Base-by-base conservation (phyloP, 2,888 invertebrate genomes). In the Quadriops clusia region DNA sequence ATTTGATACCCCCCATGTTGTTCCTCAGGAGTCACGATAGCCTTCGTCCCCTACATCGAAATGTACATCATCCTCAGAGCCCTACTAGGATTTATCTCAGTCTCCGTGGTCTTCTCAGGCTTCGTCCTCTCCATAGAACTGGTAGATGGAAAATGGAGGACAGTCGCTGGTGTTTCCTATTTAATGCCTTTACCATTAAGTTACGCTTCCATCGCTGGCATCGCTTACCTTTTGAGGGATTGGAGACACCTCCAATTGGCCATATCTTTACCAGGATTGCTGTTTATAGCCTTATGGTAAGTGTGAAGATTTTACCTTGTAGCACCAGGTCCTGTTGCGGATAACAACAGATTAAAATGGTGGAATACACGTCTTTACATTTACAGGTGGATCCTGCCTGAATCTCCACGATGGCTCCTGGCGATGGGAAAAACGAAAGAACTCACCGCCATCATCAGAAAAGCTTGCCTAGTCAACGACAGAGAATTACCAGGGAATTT, bases 51-150 rank as follows among this genome's bases (percentile, higher is more conserved):
- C 11, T 76, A 77, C 42, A 80, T 76, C 57, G 63, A 74, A 41
- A 64, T 80, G 39, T 85, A 82, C 58, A 66, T 80, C 24, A 58
- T 73, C 1, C 65, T 84, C 23, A 64, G 84, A 23, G 72, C 78
- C 3, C 49, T 78, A 3, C 68, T 82, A 53, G 85, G 85, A 1
- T 72, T 78, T 43, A 77, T 80, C 8, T 81, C 79, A 1, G 81
- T 83, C n/a, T 81, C 83, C 10, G 77, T 84, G 26, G 84, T 84
- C 13, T 81, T 83, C 55, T 77, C 82, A 20, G 81, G 79, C 14
- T 80, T 85, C 45, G 83, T 85, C 4, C 63, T 85, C 17, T 74
- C 80, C 18, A 79, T 83, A 44, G 84, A 84, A 55, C 62, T 81
- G 32, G 81, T 83, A 3, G 81, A 80, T 10, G 81, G 82, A 2